A percentile compares a stretch with the other conserved stretches of the same genome.
Conservation (phyloP, 1,140 invertebrate species). For the Drosophila prosaltans region DNA sequence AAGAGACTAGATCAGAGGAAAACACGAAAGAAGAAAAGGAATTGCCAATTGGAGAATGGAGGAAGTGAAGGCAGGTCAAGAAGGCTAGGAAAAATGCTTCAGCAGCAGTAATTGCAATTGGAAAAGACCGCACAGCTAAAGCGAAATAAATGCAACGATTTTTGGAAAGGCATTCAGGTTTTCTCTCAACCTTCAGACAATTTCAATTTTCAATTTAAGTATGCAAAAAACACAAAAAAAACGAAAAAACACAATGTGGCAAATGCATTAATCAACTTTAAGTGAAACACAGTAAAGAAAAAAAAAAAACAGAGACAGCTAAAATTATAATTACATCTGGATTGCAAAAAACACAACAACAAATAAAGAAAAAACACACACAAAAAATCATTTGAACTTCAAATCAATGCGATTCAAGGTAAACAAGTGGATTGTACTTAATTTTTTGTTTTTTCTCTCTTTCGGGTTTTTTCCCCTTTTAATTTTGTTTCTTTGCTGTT, state of each 20-base stretch:
- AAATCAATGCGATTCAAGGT: slow-evolving; percentile 30
- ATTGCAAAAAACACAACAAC: slow-evolving; percentile 3
- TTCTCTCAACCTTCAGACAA: slow-evolving; percentile 5
- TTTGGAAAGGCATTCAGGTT: not conserved
- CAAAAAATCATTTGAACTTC: slow-evolving; percentile 26
- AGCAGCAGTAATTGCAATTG: too few species aligned
- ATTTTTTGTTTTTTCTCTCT: not conserved
- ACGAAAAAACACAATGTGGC: slow-evolving; percentile 4
- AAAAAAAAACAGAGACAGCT: slow-evolving; percentile 16
- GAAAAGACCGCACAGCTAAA: too few species aligned
- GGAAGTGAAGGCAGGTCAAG: slow-evolving; percentile 7
- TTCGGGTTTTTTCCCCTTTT: not conserved
- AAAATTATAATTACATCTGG: slow-evolving; percentile 26
- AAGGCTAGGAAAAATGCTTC: not conserved
- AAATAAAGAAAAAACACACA: not conserved
- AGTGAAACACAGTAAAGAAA: not conserved
- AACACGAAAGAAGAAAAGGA: too few species aligned
- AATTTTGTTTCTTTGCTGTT: not conserved
- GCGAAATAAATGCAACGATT: too few species aligned
- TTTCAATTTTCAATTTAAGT: slow-evolving; percentile 13
- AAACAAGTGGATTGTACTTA: slow-evolving; percentile 21
- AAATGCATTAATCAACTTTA: slow-evolving; percentile 22
- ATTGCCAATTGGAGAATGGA: not conserved
- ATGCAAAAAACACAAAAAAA: not conserved
- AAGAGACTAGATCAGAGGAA: not conserved